Base-by-base conservation (phyloP, 2,888 invertebrate genomes). In the Gryllus longicercus region DNA sequence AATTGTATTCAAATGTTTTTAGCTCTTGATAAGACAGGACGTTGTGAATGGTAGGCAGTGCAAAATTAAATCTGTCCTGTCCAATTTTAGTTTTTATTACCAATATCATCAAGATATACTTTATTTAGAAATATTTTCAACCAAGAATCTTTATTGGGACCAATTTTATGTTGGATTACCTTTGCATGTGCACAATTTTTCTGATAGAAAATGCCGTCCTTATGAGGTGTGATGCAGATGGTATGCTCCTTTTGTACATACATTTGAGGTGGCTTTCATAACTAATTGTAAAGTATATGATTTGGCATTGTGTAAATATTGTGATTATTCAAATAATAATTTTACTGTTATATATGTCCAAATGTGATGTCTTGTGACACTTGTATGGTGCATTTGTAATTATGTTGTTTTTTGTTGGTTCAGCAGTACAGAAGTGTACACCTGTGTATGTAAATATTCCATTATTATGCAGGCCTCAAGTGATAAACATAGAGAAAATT, bases 141-240 rank as follows among this genome's bases (percentile, higher is more conserved):
- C 38, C 38, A 38, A 8, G 38, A 38, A 38, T 63, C n/a, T 63
- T 63, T 18, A 63, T 63, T 63, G 63, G 63, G 63, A 63, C 63
- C 63, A 63, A 63, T 63, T 63, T 63, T n/a, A 10, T 63, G 16
- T 63, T 63, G n/a, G 63, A n/a, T 63, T 63, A 63, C n/a, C n/a
- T n/a, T 63, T 63, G n/a, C n/a, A 63, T n/a, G n/a, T 63, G 63
- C 63, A 63, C 63, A 63, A 63, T 63, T 63, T 63, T 12, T 63
- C 16, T 63, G 38, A 63, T 63, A 63, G n/a, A 63, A 18, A 63
- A 63, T 63, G 63, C 63, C 63, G 63, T 63, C 63, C 63, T 63
- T 38, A 38, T 38, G 38, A 38, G 63, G 63, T 63, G 63, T 18
- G n/a, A 63, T 63, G 63, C 16, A 63, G 63, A n/a, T 18, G 63